phyloP scores from a whole-genome alignment of 2,888 invertebrate species.

The Cancer borealis region DNA sequence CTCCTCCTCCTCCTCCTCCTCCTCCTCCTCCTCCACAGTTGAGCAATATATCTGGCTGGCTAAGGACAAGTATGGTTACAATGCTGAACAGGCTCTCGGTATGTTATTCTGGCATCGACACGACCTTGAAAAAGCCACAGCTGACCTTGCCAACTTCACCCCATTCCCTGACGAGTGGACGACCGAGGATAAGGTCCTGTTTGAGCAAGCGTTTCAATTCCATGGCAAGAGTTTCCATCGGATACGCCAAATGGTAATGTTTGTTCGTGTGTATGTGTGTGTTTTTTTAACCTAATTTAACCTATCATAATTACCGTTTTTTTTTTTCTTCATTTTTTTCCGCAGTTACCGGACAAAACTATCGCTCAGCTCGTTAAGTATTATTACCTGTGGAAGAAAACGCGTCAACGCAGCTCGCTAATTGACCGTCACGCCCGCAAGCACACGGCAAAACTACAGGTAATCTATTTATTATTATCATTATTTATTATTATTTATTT shows the following conservation, averaged over 20 bases:
- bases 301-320: too few species aligned
- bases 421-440: constrained; percentile 93
- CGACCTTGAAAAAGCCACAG: constrained; percentile 93
- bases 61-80: constrained; percentile 98
- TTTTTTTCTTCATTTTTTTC: constrained; percentile 80
- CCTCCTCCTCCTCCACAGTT: constrained; percentile 83
- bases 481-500: not conserved
- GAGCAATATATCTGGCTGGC: constrained; percentile 96
- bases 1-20: not conserved
- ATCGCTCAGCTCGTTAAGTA: constrained; percentile 97
- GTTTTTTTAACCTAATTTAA: not conserved
- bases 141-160: constrained; percentile 97
- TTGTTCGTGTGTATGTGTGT: constrained; percentile 31
- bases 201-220: constrained; percentile 98
- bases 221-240: constrained; percentile 99
- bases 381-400: constrained; percentile 99
- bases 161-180: constrained; percentile 99
- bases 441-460: constrained; percentile 86
- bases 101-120: constrained; percentile 99
- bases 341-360: constrained; percentile 94
- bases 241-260: constrained; percentile 95
- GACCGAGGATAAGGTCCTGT: constrained; percentile 97
- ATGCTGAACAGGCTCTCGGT: constrained; percentile 97
- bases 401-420: constrained; percentile 92
- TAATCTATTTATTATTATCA: constrained; percentile 81